Evolutionary conservation across 2,888 invertebrate genomes (phyloP).

Genomic region (Acanthopleura granulata): DNA sequence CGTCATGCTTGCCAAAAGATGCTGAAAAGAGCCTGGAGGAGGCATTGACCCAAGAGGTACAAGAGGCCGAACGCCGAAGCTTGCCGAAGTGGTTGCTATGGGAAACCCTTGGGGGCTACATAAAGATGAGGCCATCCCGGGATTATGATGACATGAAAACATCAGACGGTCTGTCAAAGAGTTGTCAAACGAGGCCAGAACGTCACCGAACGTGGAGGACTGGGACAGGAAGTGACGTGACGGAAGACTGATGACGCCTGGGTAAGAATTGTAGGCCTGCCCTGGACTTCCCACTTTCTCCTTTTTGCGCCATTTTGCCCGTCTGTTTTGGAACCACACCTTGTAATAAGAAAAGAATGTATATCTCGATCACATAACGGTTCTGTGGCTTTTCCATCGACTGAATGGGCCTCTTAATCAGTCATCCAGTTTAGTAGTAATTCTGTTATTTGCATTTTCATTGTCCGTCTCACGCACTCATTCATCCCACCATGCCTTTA

Average conservation of each 20-base stretch:
- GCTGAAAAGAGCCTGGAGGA: constrained; percentile 58
- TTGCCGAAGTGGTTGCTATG: constrained; percentile 23
- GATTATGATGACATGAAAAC: background rate
- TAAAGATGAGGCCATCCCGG: background rate
- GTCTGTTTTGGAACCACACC: constrained; percentile 99
- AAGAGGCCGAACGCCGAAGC: constrained; percentile 28
- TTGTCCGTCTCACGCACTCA: no score
- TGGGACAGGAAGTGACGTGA: constrained; percentile 6
- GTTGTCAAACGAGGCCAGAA: constrained; percentile 25
- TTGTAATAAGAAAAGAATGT: constrained; percentile 70
- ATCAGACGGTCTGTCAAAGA: background rate
- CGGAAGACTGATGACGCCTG: constrained; percentile 28
- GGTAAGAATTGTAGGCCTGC: constrained; percentile 54
- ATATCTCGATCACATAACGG: no score
- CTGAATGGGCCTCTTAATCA: no score
- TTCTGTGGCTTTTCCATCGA: no score
- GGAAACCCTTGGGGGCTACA: background rate
- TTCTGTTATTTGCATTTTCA: no score
- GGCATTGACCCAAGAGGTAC: constrained; percentile 34
- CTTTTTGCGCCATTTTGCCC: constrained; percentile 99
- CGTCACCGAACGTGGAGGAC: background rate
- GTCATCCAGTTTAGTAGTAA: no score
- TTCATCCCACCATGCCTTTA: no score
- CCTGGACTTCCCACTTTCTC: constrained; percentile 78
- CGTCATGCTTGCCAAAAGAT: constrained; percentile 58